phyloP scores from a whole-genome alignment of 2,797 vertebrate species.

The Channa striata region DNA sequence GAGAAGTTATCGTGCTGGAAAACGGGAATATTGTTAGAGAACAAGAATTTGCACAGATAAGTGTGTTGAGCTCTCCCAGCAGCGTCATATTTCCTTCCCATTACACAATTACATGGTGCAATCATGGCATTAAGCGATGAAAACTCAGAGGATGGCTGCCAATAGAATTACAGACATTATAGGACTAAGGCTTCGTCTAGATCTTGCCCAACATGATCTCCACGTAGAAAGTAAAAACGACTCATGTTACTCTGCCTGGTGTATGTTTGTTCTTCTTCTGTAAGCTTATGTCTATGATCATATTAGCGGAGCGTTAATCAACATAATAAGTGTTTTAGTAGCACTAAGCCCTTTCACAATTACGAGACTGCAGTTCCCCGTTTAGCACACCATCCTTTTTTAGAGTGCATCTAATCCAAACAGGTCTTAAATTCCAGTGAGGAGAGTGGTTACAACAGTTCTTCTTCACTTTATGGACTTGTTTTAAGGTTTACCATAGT shows the following conservation, averaged over 20 bases:
- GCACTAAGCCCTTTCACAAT: background rate
- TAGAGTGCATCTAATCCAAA: background rate
- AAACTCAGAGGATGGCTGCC: background rate
- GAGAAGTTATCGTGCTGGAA: slow-evolving; percentile 24
- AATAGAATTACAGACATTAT: slow-evolving; percentile 5
- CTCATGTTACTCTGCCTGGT: background rate
- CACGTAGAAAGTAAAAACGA: background rate
- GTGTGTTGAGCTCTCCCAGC: background rate
- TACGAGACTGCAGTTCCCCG: background rate
- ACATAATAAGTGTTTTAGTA: background rate
- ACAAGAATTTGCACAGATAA: slow-evolving; percentile 21
- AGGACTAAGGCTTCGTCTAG: slow-evolving; percentile 17
- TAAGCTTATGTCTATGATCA: background rate
- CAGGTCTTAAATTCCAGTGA: slow-evolving; percentile 20
- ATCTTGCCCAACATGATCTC: slow-evolving; percentile 5
- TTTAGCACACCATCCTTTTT: background rate
- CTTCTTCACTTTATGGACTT: slow-evolving; percentile 16
- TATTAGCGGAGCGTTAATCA: no score
- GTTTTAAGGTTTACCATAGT: slow-evolving; percentile 26
- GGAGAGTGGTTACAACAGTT: slow-evolving; percentile 5
- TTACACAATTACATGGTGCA: slow-evolving; percentile 11
- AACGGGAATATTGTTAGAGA: slow-evolving; percentile 10
- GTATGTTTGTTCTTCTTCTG: background rate
- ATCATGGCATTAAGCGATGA: background rate
- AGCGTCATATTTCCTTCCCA: slow-evolving; percentile 10